A percentile compares a stretch with the other conserved stretches of the same genome.
Conservation (phyloP, 2,113 vertebrate species). For the Spilogale gracilis region DNA sequence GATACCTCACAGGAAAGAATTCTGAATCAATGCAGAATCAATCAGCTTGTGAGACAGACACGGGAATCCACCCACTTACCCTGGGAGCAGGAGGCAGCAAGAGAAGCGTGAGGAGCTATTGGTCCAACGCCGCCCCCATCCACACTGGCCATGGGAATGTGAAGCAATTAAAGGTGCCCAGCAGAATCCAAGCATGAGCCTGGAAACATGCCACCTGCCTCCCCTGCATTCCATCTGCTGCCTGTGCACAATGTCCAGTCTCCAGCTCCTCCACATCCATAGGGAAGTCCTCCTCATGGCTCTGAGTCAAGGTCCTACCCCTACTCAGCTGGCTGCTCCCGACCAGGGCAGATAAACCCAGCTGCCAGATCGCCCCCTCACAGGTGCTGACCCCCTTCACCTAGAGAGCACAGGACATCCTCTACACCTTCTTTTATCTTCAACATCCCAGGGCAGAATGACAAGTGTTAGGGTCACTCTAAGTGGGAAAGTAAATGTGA, state of each 20-base stretch:
- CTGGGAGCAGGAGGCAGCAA: neutral
- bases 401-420: neutral
- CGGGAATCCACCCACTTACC: neutral
- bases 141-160: neutral
- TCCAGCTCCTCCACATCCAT: neutral
- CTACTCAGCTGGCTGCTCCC: neutral
- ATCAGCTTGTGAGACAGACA: neutral
- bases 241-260: neutral
- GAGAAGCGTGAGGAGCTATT: neutral
- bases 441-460: neutral
- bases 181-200: neutral
- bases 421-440: constrained; percentile 10
- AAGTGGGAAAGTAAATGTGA: neutral
- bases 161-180: neutral
- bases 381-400: neutral
- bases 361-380: no score
- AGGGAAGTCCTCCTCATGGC: neutral
- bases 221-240: neutral
- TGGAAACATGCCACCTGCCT: neutral
- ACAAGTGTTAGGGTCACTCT: neutral
- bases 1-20: neutral
- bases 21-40: neutral
- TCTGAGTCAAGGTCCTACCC: neutral
- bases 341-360: neutral
- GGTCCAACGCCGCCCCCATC: neutral